Percentiles rank a stretch among this genome's conserved stretches.
phyloP scores from a whole-genome alignment of 1,140 invertebrate species.

The Tetramorium simillimum region DNA sequence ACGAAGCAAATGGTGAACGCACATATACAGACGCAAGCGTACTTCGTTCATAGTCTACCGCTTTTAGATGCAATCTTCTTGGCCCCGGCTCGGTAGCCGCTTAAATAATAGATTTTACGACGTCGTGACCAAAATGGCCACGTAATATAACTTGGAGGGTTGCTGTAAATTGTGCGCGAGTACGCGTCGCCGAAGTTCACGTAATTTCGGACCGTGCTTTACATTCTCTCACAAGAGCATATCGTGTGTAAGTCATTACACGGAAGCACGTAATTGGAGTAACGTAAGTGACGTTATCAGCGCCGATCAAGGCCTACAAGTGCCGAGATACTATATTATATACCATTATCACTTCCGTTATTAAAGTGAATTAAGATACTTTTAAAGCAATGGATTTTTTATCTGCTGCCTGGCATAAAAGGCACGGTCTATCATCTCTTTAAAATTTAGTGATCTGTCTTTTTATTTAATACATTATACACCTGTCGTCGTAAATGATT shows the following conservation, averaged over 20 bases:
- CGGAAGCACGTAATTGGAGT: conserved; percentile 51
- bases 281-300: conserved; percentile 59
- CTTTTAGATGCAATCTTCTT: conserved; percentile 72
- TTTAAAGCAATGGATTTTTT: conserved; percentile 55
- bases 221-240: conserved; percentile 37
- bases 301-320: conserved; percentile 46
- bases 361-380: conserved; percentile 54
- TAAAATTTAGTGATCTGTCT: conserved; percentile 24
- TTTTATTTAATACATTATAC: conserved; percentile 8
- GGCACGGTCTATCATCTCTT: conserved; percentile 23
- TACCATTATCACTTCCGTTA: conserved; percentile 56
- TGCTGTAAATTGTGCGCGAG: conserved; percentile 62
- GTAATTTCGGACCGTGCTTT: conserved; percentile 53
- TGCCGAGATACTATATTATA: conserved; percentile 43
- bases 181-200: conserved; percentile 56
- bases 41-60: conserved; percentile 35
- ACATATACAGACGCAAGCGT: background rate
- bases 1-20: conserved; percentile 35
- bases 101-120: conserved; percentile 76
- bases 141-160: conserved; percentile 65
- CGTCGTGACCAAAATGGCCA: conserved; percentile 72
- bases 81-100: conserved; percentile 64
- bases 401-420: conserved; percentile 34
- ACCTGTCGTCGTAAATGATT: background rate
- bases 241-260: conserved; percentile 52